These are phyloP conservation scores for Chascanopsetta lugubris DNA, from an alignment of 2,113 vertebrate species.

Conservation along the genomic window DNA sequence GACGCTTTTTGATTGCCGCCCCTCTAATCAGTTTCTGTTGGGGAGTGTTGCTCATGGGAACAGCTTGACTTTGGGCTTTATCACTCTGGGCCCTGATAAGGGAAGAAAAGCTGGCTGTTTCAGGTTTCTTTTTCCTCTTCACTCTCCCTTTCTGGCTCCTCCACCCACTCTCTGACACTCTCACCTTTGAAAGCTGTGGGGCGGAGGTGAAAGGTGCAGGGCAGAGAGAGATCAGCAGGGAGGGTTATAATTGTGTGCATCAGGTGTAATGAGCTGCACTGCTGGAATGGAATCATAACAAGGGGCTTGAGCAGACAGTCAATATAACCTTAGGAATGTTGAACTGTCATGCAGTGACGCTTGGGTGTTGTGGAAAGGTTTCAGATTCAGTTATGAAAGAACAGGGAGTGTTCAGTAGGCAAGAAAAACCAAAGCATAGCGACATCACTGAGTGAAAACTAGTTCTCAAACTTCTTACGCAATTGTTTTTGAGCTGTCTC, in stretches of 20 bases:
- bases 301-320: neutral
- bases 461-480: neutral
- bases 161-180: conserved; percentile 34
- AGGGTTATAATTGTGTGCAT: conserved; percentile 35
- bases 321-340: neutral
- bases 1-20: conserved; percentile 8
- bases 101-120: conserved; percentile 32
- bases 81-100: conserved; percentile 61
- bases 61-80: conserved; percentile 56
- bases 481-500: conserved; percentile 7
- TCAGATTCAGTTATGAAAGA: conserved; percentile 12
- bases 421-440: neutral
- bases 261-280: conserved; percentile 35
- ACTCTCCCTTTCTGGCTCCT: conserved; percentile 29
- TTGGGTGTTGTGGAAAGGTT: conserved; percentile 4
- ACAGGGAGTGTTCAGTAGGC: conserved; percentile 9
- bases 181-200: conserved; percentile 38
- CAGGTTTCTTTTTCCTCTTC: neutral
- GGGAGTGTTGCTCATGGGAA: conserved; percentile 20
- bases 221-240: conserved; percentile 19
- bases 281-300: conserved; percentile 6
- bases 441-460: neutral
- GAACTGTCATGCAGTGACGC: neutral
- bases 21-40: neutral
- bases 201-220: conserved; percentile 19